A percentile compares a stretch with the other conserved stretches of the same genome.
phyloP scores from a whole-genome alignment of 2,113 vertebrate species.

The Seriola quinqueradiata region DNA sequence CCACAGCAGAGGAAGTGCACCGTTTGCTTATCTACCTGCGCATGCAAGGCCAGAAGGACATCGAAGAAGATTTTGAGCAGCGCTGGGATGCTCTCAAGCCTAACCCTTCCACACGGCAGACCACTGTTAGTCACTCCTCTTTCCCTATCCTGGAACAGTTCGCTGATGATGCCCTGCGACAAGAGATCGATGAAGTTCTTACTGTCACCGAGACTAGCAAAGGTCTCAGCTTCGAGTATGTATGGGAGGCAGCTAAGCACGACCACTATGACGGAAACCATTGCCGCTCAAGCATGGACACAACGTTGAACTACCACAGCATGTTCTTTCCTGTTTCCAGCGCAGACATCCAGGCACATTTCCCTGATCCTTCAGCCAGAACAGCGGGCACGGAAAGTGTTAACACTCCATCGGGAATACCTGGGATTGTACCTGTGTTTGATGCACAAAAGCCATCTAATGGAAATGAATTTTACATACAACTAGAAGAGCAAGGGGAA shows the following conservation, averaged over 20 bases:
- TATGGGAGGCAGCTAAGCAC: constrained; percentile 96
- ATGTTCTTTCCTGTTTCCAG: constrained; percentile 92
- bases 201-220: constrained; percentile 97
- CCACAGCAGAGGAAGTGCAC: constrained; percentile 95
- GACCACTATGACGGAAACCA: constrained; percentile 92
- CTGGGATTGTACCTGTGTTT: constrained; percentile 93
- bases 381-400: constrained; percentile 71
- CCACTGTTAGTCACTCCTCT: constrained; percentile 87
- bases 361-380: constrained; percentile 81
- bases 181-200: constrained; percentile 95
- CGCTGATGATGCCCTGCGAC: constrained; percentile 87
- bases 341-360: constrained; percentile 90
- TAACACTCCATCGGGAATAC: constrained; percentile 79
- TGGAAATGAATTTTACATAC: constrained; percentile 95
- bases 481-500: constrained; percentile 92
- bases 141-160: constrained; percentile 97
- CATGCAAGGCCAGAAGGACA: constrained; percentile 95
- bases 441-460: constrained; percentile 92
- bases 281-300: constrained; percentile 83
- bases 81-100: constrained; percentile 96
- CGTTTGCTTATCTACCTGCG: constrained; percentile 94
- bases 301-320: constrained; percentile 91
- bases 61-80: constrained; percentile 93
- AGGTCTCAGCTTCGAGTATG: constrained; percentile 96
- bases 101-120: constrained; percentile 86